Evolutionary conservation across 2,888 invertebrate species (phyloP).

Genomic region (Spatulosminthurus flaviceps): DNA sequence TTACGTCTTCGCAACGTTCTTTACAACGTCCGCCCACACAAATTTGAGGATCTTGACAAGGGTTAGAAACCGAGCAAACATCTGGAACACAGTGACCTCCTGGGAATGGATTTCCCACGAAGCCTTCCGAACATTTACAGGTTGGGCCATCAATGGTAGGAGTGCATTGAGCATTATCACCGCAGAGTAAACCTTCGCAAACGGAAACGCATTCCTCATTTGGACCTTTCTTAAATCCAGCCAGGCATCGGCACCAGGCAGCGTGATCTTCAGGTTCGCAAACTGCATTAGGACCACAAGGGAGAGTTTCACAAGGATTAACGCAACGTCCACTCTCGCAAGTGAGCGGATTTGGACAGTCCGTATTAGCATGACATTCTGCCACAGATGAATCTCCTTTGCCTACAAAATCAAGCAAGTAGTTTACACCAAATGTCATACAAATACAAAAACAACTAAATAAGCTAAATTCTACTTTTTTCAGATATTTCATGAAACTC

Average conservation of each 20-base stretch:
- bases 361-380: constrained; percentile 69
- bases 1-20: constrained; percentile 84
- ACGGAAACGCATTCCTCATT: constrained; percentile 85
- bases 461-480: not conserved
- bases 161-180: constrained; percentile 64
- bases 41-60: constrained; percentile 80
- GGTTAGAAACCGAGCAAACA: constrained; percentile 78
- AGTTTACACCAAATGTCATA: too few relatives aligned
- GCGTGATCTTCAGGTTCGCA: constrained; percentile 89
- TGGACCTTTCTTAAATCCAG: constrained; percentile 81
- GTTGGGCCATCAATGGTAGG: constrained; percentile 85
- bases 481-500: constrained; percentile 64
- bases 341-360: constrained; percentile 82
- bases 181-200: constrained; percentile 67
- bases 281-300: constrained; percentile 84
- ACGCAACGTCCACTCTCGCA: constrained; percentile 77
- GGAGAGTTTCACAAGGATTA: constrained; percentile 77
- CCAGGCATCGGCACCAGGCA: constrained; percentile 84
- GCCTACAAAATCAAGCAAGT: too few relatives aligned
- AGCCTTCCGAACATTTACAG: constrained; percentile 87
- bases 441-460: not conserved
- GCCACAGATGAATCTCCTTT: constrained; percentile 41
- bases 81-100: constrained; percentile 86
- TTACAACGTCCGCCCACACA: constrained; percentile 90
- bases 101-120: constrained; percentile 89